Conservation (phyloP, 2,888 invertebrate genomes). For the Serripes groenlandicus region DNA sequence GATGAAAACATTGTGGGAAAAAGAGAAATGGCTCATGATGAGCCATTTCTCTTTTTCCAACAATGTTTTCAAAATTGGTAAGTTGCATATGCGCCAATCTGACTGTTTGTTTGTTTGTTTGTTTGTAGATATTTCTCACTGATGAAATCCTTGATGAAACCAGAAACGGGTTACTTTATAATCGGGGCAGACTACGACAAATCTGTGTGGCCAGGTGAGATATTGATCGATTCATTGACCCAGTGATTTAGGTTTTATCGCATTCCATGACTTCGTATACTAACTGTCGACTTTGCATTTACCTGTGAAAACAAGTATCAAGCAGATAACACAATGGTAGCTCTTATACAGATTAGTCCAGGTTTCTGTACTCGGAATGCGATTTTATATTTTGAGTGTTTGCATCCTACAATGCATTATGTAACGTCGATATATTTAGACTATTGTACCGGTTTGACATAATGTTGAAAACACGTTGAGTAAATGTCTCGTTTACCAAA, state of each 20-base stretch:
- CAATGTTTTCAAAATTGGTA: neutral
- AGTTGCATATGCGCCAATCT: neutral
- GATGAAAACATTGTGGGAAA: neutral
- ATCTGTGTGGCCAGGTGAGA: conserved; percentile 15
- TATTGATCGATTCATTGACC: neutral
- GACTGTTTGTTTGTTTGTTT: neutral
- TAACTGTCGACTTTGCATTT: no score
- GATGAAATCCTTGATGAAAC: conserved; percentile 10
- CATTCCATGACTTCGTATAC: neutral
- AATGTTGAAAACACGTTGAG: no score
- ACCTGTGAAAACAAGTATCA: no score
- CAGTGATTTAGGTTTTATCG: neutral
- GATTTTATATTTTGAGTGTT: no score
- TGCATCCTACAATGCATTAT: no score
- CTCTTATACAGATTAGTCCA: no score
- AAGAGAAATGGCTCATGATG: neutral
- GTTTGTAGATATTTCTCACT: conserved; percentile 1
- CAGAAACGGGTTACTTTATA: neutral
- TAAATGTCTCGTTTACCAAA: no score
- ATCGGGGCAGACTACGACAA: conserved; percentile 6
- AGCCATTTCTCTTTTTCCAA: neutral
- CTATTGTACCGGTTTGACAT: no score
- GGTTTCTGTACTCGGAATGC: no score
- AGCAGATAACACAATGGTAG: no score
- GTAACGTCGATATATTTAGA: no score